Percentiles rank a stretch among this genome's conserved stretches.
Conservation (phyloP, 37 sponge, comb jelly and placozoan species). For the Spongia lamella region DNA sequence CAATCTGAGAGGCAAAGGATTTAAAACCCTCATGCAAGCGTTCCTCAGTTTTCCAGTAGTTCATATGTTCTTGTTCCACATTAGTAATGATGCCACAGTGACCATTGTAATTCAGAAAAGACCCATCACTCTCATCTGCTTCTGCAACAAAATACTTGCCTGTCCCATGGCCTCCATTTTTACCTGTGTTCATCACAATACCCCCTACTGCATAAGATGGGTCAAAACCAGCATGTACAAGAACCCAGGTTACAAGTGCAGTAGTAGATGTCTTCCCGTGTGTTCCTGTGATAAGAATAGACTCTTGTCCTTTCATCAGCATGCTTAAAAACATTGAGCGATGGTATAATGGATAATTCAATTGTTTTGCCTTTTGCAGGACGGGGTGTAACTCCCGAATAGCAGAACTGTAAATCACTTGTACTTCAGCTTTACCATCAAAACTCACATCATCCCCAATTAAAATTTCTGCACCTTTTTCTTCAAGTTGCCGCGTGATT, state of each 20-base stretch:
- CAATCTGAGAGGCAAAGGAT: too few species aligned
- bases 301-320: not conserved
- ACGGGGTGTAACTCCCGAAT: not conserved
- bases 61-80: conserved; percentile 9
- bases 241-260: not conserved
- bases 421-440: too few species aligned
- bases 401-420: not conserved
- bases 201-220: conserved; percentile 1
- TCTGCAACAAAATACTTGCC: conserved; percentile 2
- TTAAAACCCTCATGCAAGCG: too few species aligned
- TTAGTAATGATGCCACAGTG: conserved; percentile 6
- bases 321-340: not conserved
- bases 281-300: not conserved
- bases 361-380: not conserved
- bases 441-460: too few species aligned
- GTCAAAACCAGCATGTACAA: not conserved
- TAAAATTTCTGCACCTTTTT: too few species aligned
- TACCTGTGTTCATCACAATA: not conserved
- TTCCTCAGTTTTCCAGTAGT: not conserved
- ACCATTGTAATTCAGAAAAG: not conserved
- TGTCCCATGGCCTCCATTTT: conserved; percentile 3
- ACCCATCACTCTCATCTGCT: conserved; percentile 15
- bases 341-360: not conserved
- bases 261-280: conserved; percentile 21
- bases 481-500: too few species aligned